Conservation (phyloP, 1,140 invertebrate species). For the Cryptotermes secundus region DNA sequence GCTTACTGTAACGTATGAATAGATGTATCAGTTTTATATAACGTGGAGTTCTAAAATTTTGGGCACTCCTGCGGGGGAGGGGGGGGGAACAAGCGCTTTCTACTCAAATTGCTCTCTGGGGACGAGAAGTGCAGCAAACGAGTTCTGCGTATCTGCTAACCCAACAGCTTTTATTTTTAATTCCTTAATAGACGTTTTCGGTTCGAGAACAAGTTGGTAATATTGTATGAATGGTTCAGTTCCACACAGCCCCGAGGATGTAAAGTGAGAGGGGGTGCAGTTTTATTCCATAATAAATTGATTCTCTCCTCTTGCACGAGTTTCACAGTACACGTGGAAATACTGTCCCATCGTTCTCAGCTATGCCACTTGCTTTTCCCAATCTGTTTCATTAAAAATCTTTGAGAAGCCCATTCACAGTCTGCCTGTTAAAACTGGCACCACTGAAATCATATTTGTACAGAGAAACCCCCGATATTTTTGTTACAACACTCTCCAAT, state of each 20-base stretch:
- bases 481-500: too few species aligned
- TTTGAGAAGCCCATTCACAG: neutral
- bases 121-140: neutral
- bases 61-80: neutral
- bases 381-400: neutral
- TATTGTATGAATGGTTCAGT: neutral
- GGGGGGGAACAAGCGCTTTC: neutral
- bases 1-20: too few species aligned
- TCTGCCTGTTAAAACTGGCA: neutral
- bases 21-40: too few species aligned
- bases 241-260: neutral
- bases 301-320: neutral
- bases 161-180: neutral
- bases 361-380: neutral
- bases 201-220: neutral
- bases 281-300: constrained; percentile 20
- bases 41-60: neutral
- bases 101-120: neutral
- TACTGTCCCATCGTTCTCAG: neutral
- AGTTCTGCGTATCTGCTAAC: neutral
- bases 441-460: neutral
- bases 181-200: neutral
- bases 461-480: too few species aligned
- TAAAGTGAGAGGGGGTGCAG: neutral
- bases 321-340: neutral